Evolutionary conservation across 2,797 vertebrate genomes (phyloP).

Genomic region (Salarias fasciatus): DNA sequence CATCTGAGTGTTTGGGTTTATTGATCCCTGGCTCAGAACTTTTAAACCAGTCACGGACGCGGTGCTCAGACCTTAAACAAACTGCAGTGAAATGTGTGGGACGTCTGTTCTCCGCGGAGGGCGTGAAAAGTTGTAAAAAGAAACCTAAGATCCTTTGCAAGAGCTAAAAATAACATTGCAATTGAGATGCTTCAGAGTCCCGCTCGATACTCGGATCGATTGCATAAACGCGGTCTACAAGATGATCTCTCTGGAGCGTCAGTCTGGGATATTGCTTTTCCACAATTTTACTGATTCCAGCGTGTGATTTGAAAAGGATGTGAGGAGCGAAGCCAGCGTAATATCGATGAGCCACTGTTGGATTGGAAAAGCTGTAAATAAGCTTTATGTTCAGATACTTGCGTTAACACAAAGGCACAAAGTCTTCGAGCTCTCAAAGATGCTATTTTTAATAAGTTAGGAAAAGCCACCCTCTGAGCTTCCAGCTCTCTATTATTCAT

Average conservation of each 20-base stretch:
- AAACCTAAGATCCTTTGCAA: constrained; percentile 18
- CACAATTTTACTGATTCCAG: constrained; percentile 28
- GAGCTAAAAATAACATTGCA: constrained; percentile 11
- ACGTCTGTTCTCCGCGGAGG: background rate
- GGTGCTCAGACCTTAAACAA: background rate
- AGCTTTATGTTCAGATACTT: constrained; percentile 3
- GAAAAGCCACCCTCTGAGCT: constrained; percentile 30
- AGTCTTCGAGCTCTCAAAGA: no score
- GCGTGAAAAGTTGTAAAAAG: constrained; percentile 23
- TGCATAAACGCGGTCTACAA: constrained; percentile 43
- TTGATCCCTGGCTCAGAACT: background rate
- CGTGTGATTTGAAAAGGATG: constrained; percentile 21
- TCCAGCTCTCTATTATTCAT: constrained; percentile 65
- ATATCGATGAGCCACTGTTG: constrained; percentile 32
- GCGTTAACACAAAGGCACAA: no score
- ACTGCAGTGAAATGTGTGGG: background rate
- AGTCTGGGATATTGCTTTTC: constrained; percentile 26
- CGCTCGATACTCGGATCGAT: constrained; percentile 40
- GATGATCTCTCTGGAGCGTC: constrained; percentile 16
- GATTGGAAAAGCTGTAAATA: constrained; percentile 19
- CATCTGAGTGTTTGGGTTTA: background rate
- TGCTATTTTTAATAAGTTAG: no score
- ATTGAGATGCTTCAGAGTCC: constrained; percentile 9
- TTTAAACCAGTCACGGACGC: no score
- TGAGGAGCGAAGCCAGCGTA: constrained; percentile 9